phyloP scores from a whole-genome alignment of 2,797 vertebrate species.

The Eremophila alpestris region DNA sequence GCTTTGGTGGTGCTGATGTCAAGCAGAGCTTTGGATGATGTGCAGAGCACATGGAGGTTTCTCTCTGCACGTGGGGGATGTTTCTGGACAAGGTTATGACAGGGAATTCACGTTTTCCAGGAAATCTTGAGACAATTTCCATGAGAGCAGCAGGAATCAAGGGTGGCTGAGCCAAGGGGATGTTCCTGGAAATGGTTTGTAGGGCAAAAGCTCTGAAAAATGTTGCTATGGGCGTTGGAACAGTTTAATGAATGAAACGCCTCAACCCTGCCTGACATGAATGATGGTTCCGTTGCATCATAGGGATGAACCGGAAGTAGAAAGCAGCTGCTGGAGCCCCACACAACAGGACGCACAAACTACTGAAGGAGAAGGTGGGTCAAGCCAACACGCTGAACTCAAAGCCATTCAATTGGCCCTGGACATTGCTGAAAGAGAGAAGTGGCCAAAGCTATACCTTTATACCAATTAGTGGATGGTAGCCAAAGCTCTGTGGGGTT shows the following conservation, averaged over 20 bases:
- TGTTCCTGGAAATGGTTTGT: not conserved
- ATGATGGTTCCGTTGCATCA: not conserved
- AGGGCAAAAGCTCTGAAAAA: not conserved
- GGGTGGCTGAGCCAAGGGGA: not conserved
- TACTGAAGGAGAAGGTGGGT: not conserved
- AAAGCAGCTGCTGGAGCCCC: not conserved
- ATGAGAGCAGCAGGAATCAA: not conserved
- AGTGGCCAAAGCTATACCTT: not conserved
- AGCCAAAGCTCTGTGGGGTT: not conserved
- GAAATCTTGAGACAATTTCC: not conserved
- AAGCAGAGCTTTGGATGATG: not conserved
- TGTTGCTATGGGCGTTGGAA: fast-evolving
- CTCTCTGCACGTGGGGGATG: fast-evolving
- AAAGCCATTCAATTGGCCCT: not conserved
- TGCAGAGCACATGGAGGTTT: fast-evolving
- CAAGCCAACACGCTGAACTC: not conserved
- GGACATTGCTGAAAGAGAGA: not conserved
- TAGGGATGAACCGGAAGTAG: not conserved
- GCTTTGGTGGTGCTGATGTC: not conserved
- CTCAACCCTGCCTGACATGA: fast-evolving
- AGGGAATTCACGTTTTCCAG: not conserved
- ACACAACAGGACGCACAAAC: not conserved
- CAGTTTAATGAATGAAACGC: not conserved
- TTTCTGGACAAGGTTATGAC: not conserved
- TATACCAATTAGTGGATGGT: not conserved